Base-by-base conservation (phyloP, 2,113 vertebrate genomes). In the Phalacrocorax pelagicus region DNA sequence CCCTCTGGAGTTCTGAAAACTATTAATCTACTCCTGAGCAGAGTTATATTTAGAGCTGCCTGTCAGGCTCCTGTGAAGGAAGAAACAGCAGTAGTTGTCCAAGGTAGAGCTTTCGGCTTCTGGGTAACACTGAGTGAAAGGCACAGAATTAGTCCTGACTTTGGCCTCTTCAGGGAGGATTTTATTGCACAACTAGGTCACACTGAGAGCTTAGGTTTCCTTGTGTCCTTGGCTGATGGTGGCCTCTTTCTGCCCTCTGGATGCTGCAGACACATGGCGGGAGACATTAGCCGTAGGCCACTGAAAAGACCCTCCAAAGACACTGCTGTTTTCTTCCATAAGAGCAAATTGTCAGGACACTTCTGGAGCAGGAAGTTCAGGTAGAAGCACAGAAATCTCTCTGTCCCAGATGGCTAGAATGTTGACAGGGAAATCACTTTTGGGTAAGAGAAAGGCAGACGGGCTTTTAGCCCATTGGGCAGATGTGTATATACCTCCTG, bases 111-210 rank as follows among this genome's bases (percentile, higher is more conserved):
- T 23, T 24, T 10, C 2, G 1, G 32, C 54, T 51, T 46, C 49
- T 49, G 54, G 15, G 10, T 85, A 59, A 62, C 55, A 23, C 22
- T 20, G 93, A 95, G 38, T 87, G 94, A 92, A 88, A 92, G 77
- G 55, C 61, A 66, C 26, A 58, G 62, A 94, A 92, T 75, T 84
- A 91, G 58, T 55, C 67, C 86, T 81, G 86, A 52, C 78, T 92
- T 15, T 18, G 84, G 29, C n/a, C 52, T 61, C 62, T 87, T 36
- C 49, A 12, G 82, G 44, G 85, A 84, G 72, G 74, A 85, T 91
- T 91, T 92, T 73, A 57, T 10, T 84, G 84, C 67, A 86, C 77
- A 85, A 42, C 40, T 88, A 83, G 86, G 89, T 92, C 93, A 71
- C 54, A 7, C 26, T 34, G 74, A 66, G 62, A 49, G 59, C 72